phyloP scores from a whole-genome alignment of 2,888 invertebrate genomes.

The Ophion costatus region DNA sequence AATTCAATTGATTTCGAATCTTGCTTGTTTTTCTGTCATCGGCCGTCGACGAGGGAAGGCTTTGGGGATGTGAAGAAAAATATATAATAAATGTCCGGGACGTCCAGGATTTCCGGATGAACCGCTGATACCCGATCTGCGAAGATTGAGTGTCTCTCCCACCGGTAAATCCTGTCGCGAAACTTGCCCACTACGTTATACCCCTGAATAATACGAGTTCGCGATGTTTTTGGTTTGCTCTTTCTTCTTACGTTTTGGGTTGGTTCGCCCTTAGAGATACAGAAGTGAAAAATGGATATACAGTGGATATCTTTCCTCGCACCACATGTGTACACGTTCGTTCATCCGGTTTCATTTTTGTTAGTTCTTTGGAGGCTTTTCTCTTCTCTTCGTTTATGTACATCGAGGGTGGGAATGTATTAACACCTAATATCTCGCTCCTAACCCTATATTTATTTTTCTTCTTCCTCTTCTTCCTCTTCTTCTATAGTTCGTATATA shows the following conservation, averaged over 20 bases:
- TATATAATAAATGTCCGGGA: constrained; percentile 12
- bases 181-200: constrained; percentile 48
- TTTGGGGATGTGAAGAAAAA: constrained; percentile 1
- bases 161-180: constrained; percentile 39
- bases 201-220: constrained; percentile 53
- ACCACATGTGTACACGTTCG: constrained; percentile 43
- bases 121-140: constrained; percentile 45
- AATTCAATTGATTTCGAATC: neutral
- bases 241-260: constrained; percentile 5
- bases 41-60: constrained; percentile 2
- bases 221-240: constrained; percentile 32
- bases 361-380: constrained; percentile 11
- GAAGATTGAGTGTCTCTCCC: constrained; percentile 47
- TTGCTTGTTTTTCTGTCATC: constrained; percentile 5
- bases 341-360: neutral
- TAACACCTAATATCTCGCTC: constrained; percentile 61
- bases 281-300: constrained; percentile 66
- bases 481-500: constrained; percentile 79
- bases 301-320: constrained; percentile 59
- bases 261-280: constrained; percentile 47
- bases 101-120: constrained; percentile 47
- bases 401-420: constrained; percentile 63
- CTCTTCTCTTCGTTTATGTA: constrained; percentile 54
- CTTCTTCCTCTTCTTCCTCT: constrained; percentile 43
- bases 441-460: constrained; percentile 58